A percentile compares a stretch with the other conserved stretches of the same genome.
phyloP scores from a whole-genome alignment of 2,113 vertebrate genomes.

The Tyrannus savana region DNA sequence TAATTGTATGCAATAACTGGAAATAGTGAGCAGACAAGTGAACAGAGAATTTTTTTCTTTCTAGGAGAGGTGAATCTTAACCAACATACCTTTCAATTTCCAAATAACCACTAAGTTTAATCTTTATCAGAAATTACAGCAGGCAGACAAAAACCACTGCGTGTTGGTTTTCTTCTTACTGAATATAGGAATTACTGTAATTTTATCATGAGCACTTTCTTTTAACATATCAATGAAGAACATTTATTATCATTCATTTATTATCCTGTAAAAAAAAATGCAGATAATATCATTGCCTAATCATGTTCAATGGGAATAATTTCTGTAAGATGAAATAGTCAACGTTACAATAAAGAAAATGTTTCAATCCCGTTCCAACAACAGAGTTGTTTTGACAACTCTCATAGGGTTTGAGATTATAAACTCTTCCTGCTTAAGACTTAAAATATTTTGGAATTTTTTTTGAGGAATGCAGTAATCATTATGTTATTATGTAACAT shows the following conservation, averaged over 20 bases:
- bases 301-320: neutral
- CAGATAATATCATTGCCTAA: neutral
- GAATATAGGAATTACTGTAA: neutral
- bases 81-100: neutral
- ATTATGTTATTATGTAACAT: neutral
- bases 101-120: neutral
- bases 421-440: neutral
- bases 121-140: neutral
- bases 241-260: neutral
- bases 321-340: neutral
- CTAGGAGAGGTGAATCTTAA: neutral
- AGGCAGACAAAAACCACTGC: neutral
- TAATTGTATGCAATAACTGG: neutral
- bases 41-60: neutral
- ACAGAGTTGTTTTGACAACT: neutral
- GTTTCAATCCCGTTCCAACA: neutral
- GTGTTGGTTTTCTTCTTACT: neutral
- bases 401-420: neutral
- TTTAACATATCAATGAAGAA: neutral
- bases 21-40: neutral
- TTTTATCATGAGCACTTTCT: neutral
- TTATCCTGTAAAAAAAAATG: neutral
- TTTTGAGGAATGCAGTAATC: neutral
- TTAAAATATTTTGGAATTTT: neutral
- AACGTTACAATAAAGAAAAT: neutral